Evolutionary conservation across 2,113 vertebrate genomes (phyloP), one percentile per base, ranked within the genome.

Genomic region (Anarhynchus alexandrinus): DNA sequence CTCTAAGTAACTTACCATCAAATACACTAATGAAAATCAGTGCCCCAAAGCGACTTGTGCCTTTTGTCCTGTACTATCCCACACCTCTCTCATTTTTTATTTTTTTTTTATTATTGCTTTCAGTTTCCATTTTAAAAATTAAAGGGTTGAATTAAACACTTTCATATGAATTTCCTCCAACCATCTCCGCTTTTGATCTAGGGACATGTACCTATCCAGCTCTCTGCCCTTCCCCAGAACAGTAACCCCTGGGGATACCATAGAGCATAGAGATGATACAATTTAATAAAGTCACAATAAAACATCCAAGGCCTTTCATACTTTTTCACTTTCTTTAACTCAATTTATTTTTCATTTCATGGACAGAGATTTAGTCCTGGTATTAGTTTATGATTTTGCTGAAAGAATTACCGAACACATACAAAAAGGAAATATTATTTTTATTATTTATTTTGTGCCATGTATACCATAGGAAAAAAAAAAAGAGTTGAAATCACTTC

Each of bases 331-430:
- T 98, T 97, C 98, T 98, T 98, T 98, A 98, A 98, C 98, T 98
- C 97, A 98, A 98, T 99, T 99, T 98, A 98, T 98, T 98, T 99
- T 98, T 98, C 98, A 98, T 98, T 99, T 98, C 97, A 98, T 98
- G 98, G 98, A 98, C 98, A 98, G 98, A 98, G 97, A 98, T 98
- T 98, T 98, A 98, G 98, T 98, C 98, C 78, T 97, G 98, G 98
- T 98, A 98, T 98, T 99, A 98, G 98, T 98, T 98, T 98, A 98
- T 97, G 98, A 98, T 98, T 98, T 98, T 98, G 97, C 98, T 98
- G 97, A 98, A 98, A 98, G 98, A 98, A 98, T 98, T 98, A 98
- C 97, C 17, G 97, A 98, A 98, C 98, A 98, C 97, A 98, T 98
- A 98, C 97, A 97, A 98, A 98, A 97, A 98, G 98, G 98, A 98